Base-by-base conservation (phyloP, 2,888 invertebrate genomes). In the Himalopsyche kuldschensis region DNA sequence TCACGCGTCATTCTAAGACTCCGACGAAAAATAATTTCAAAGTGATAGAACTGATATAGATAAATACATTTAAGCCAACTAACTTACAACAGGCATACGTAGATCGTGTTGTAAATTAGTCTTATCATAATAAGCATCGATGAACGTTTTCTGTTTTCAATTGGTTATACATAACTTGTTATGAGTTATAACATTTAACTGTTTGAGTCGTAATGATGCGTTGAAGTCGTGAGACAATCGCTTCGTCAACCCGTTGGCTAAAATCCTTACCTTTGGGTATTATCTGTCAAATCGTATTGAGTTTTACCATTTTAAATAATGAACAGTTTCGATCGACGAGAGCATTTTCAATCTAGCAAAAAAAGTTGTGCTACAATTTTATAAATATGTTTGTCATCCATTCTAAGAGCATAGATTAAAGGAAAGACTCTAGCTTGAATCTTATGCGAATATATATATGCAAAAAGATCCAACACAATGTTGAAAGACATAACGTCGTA, bases 221-320 rank as follows among this genome's bases (percentile, higher is more conserved):
- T 82, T 30, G 79, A 55, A 75, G 31, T 79, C 82, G 82, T 82
- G 82, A 82, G 82, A 82, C 82, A 82, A 82, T 76, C 79, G 20
- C 15, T 75, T 24, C 32, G 75, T 30, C 2, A 27, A 27, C 30
- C 47, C 24, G 46, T 6, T 27, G 2, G 20, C 10, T 55, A 55
- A 4, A n/a, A 24, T 4, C n/a, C 24, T 55, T n/a, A 20, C 55
- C 24, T 55, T n/a, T 55, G 3, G 20, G n/a, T n/a, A n/a, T n/a
- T n/a, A n/a, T n/a, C n/a, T n/a, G n/a, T n/a, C n/a, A n/a, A n/a
- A n/a, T n/a, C n/a, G n/a, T n/a, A n/a, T n/a, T n/a, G n/a, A n/a
- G n/a, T n/a, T n/a, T n/a, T n/a, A n/a, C n/a, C n/a, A n/a, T n/a
- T n/a, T n/a, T n/a, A n/a, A n/a, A n/a, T n/a, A n/a, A n/a, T n/a